These are phyloP conservation scores for Dasyornis broadbenti DNA, from an alignment of 2,113 vertebrate genomes.

Conservation along the genomic window DNA sequence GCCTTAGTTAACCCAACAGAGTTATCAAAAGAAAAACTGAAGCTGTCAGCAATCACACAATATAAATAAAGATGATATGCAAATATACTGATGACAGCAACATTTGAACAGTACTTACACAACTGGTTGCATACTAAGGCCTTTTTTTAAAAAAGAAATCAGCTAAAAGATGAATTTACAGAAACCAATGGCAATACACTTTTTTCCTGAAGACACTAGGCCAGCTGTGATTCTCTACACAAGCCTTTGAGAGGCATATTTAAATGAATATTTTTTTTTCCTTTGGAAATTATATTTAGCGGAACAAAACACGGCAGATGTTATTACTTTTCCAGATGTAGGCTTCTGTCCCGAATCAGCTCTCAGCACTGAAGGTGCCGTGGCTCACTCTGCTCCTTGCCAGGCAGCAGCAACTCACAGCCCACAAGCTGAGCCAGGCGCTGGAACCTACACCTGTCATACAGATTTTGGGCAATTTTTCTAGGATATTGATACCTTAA, in stretches of 20 bases:
- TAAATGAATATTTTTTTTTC: conserved; percentile 66
- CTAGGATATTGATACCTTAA: background rate
- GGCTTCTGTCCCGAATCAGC: conserved; percentile 34
- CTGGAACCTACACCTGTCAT: fast-evolving
- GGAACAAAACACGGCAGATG: conserved; percentile 52
- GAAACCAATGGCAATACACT: conserved; percentile 18
- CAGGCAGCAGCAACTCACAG: background rate
- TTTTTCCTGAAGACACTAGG: conserved; percentile 53
- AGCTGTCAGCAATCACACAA: conserved; percentile 44
- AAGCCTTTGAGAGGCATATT: conserved; percentile 64
- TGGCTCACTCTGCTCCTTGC: background rate
- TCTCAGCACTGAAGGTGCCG: conserved; percentile 7
- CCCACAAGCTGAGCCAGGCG: fast-evolving
- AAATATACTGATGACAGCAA: conserved; percentile 65
- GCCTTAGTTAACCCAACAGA: conserved; percentile 43
- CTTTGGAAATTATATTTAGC: conserved; percentile 64
- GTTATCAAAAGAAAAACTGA: conserved; percentile 32
- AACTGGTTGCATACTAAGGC: conserved; percentile 38
- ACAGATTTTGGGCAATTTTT: background rate
- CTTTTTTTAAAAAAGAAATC: background rate
- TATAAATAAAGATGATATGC: conserved; percentile 70
- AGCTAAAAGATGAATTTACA: conserved; percentile 46
- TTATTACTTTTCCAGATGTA: conserved; percentile 37
- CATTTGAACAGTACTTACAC: conserved; percentile 55
- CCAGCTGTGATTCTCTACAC: conserved; percentile 68